These are phyloP conservation scores for Genyomyrus donnyi DNA, from an alignment of 2,113 vertebrate species.

Conservation along the genomic window DNA sequence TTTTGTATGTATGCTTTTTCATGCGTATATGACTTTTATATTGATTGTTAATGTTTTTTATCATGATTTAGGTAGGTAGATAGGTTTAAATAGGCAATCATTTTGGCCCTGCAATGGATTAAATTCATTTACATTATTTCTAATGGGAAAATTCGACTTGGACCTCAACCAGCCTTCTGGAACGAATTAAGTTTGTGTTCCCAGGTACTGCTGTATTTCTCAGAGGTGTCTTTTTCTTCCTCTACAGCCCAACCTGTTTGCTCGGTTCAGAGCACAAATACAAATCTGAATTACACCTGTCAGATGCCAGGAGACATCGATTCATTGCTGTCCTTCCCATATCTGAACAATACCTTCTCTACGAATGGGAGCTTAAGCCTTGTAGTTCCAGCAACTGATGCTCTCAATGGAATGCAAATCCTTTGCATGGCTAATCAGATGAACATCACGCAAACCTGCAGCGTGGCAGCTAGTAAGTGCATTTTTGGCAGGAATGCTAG, in stretches of 20 bases:
- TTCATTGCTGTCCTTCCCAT: slow-evolving; percentile 22
- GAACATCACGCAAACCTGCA: neutral
- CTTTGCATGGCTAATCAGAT: slow-evolving; percentile 43
- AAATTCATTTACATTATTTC: neutral
- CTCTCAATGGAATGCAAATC: slow-evolving; percentile 36
- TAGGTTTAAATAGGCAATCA: neutral
- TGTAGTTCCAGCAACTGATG: slow-evolving; percentile 16
- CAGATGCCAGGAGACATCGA: neutral
- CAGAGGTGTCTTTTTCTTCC: neutral
- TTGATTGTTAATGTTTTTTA: neutral
- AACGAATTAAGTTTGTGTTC: neutral
- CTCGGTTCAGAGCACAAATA: neutral
- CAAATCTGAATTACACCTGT: neutral
- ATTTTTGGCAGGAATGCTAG: neutral
- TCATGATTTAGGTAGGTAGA: neutral
- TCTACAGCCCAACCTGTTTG: neutral
- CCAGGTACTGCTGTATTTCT: neutral
- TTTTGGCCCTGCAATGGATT: neutral
- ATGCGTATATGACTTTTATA: neutral
- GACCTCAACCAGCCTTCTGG: neutral
- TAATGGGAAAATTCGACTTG: neutral
- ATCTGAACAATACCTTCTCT: slow-evolving; percentile 24
- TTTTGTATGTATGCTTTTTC: neutral
- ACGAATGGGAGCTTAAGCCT: slow-evolving; percentile 35
- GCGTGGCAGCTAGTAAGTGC: neutral